Conservation (phyloP, 2,797 vertebrate genomes). For the Chelmon rostratus region DNA sequence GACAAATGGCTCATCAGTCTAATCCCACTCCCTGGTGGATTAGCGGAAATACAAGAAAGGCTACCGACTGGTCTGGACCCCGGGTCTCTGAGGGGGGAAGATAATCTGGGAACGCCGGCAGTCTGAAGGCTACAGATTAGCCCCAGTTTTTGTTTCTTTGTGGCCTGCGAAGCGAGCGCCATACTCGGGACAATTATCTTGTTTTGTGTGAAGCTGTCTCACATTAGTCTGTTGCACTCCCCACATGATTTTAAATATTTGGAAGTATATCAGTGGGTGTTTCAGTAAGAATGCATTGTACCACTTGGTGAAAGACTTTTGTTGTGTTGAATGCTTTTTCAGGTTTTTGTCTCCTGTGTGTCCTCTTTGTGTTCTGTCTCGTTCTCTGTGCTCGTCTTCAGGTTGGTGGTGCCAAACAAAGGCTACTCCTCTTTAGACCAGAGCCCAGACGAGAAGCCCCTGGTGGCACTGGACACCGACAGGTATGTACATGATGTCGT, state of each 20-base stretch:
- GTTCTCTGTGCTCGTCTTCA: slow-evolving; percentile 63
- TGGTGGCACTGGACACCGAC: slow-evolving; percentile 98
- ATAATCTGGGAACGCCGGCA: slow-evolving; percentile 58
- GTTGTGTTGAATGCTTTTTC: neutral
- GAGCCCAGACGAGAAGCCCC: slow-evolving; percentile 97
- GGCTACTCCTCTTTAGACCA: slow-evolving; percentile 98
- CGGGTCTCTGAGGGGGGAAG: slow-evolving; percentile 50
- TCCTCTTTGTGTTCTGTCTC: neutral
- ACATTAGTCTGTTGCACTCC: neutral
- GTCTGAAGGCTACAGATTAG: slow-evolving; percentile 66
- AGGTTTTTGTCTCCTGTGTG: neutral
- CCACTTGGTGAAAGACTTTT: neutral
- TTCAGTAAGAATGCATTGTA: neutral
- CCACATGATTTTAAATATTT: slow-evolving; percentile 10
- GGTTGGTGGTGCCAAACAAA: slow-evolving; percentile 97
- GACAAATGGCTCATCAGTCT: slow-evolving; percentile 72
- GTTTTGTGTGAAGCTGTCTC: neutral
- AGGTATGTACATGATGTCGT: slow-evolving; percentile 82
- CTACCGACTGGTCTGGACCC: slow-evolving; percentile 59
- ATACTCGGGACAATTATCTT: neutral
- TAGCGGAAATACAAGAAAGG: slow-evolving; percentile 71
- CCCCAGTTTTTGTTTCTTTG: slow-evolving; percentile 36
- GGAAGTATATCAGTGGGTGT: neutral
- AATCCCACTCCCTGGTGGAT: slow-evolving; percentile 76
- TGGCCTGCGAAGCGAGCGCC: slow-evolving; percentile 13